Evolutionary conservation across 2,797 vertebrate genomes (phyloP).

Genomic region (Urosaurus nigricauda): DNA sequence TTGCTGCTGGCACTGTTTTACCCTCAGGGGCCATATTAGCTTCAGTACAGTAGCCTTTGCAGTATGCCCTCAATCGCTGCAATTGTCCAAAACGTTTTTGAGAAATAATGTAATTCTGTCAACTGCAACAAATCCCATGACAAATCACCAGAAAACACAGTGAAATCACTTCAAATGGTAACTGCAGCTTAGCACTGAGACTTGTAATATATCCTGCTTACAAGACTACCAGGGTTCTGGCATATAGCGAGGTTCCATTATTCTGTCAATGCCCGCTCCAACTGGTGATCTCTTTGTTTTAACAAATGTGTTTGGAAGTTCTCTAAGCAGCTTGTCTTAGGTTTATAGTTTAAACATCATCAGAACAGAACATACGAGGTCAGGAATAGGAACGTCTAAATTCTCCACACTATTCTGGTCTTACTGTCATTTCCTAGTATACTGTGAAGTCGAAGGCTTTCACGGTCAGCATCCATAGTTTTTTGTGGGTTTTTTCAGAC

Average conservation of each 20-base stretch:
- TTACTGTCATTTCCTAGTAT: not conserved
- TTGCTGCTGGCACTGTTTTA: slow-evolving; percentile 15
- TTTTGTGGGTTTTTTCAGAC: too few relatives aligned
- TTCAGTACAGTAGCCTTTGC: not conserved
- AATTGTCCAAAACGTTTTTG: fast-evolving
- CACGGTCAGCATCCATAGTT: too few relatives aligned
- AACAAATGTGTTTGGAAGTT: not conserved
- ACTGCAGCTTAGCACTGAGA: not conserved
- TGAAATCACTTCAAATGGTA: slow-evolving; percentile 8
- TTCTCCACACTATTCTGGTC: not conserved
- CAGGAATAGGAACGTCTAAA: not conserved
- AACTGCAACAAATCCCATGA: not conserved
- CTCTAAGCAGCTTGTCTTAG: not conserved
- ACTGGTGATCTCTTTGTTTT: not conserved
- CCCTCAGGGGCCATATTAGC: slow-evolving; percentile 16
- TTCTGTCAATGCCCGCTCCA: not conserved
- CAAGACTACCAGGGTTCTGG: not conserved
- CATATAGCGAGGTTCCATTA: not conserved
- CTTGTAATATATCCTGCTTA: slow-evolving; percentile 10
- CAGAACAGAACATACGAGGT: not conserved
- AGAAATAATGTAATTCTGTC: not conserved
- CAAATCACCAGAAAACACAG: not conserved
- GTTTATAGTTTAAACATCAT: not conserved
- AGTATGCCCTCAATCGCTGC: not conserved
- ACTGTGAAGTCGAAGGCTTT: too few relatives aligned